phyloP scores from a whole-genome alignment of 1,140 invertebrate genomes.

The Atta colombica region DNA sequence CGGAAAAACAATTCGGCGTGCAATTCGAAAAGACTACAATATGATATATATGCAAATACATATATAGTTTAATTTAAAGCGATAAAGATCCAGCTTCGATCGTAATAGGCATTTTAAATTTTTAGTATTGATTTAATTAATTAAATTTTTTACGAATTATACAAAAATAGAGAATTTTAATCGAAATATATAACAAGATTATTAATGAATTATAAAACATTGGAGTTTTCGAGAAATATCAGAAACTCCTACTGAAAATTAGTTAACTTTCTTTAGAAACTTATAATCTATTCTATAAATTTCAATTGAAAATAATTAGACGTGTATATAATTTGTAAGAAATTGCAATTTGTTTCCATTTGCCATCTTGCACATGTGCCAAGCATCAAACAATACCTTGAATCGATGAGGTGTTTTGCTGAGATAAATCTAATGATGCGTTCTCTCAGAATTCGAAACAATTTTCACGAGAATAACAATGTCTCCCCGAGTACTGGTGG shows the following conservation, averaged over 20 bases:
- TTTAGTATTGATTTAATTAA: not conserved
- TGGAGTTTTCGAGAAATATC: not conserved
- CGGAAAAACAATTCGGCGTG: too few species aligned
- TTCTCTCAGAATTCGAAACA: constrained; percentile 2
- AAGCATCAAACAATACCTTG: not conserved
- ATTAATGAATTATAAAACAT: not conserved
- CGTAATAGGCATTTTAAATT: too few species aligned
- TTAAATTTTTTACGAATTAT: constrained; percentile 7
- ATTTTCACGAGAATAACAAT: constrained; percentile 40
- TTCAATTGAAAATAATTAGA: not conserved
- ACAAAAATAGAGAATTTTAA: not conserved
- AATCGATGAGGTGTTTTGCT: constrained; percentile 1
- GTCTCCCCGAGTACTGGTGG: not conserved
- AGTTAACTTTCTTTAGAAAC: not conserved
- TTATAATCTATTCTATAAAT: not conserved
- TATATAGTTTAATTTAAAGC: too few species aligned
- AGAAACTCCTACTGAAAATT: not conserved
- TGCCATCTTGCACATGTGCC: not conserved
- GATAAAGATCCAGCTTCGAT: too few species aligned
- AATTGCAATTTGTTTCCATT: not conserved
- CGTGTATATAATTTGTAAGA: not conserved
- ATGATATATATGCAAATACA: too few species aligned
- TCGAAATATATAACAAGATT: not conserved
- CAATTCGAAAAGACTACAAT: too few species aligned
- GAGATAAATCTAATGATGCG: constrained; percentile 37